These are phyloP conservation scores for Rhinatrema bivittatum DNA, from an alignment of 2,797 vertebrate species.

Conservation along the genomic window DNA sequence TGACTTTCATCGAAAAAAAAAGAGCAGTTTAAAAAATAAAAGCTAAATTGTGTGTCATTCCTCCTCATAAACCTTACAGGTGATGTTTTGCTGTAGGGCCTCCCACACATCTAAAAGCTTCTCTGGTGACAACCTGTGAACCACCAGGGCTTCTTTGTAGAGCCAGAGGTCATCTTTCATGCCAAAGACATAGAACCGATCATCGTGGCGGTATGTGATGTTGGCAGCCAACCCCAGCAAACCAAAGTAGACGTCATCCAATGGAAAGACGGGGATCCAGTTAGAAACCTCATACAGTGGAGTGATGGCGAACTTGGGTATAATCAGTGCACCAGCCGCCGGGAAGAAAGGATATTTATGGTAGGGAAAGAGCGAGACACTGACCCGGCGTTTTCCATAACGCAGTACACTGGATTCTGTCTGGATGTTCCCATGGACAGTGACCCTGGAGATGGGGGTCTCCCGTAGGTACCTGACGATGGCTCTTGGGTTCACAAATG, in stretches of 20 bases:
- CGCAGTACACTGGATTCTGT: background rate
- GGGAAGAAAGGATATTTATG: conserved; percentile 4
- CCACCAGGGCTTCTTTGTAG: background rate
- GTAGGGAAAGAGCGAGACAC: background rate
- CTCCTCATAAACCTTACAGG: too few species aligned
- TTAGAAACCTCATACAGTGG: background rate
- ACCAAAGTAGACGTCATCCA: conserved; percentile 8
- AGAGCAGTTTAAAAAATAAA: too few species aligned
- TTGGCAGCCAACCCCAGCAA: background rate
- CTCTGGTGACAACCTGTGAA: background rate
- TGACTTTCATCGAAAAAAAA: too few species aligned
- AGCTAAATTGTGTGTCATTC: too few species aligned
- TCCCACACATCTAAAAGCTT: background rate
- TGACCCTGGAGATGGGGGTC: background rate
- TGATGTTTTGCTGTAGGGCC: background rate
- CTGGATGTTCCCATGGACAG: conserved; percentile 2
- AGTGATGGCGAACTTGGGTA: background rate
- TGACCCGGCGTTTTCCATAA: background rate
- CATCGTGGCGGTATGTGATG: background rate
- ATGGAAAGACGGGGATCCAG: conserved; percentile 6
- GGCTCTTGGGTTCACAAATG: background rate
- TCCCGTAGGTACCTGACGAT: background rate
- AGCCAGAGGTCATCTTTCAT: background rate
- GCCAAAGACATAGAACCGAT: background rate
- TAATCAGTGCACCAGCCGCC: conserved; percentile 9